Base-by-base conservation (phyloP, 2,888 invertebrate species). In the Lydus trimaculatus region DNA sequence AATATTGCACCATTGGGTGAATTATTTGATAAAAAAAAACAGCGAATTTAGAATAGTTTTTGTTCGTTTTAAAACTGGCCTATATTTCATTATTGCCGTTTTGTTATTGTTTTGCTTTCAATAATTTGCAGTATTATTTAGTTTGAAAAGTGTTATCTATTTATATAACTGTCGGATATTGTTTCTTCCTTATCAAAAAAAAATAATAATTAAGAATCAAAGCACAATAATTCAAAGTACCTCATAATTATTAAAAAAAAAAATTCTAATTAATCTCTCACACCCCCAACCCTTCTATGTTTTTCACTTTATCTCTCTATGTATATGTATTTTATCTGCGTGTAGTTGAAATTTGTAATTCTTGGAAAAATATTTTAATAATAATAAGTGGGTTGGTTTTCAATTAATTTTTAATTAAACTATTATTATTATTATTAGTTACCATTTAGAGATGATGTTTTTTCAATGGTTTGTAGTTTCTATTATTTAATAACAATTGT, bases 1-100 rank as follows among this genome's bases (percentile, higher is more conserved):
- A 72, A 73, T 77, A 78, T 75, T 81, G 82, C 82, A 6, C 43
- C n/a, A 84, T 82, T 83, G 83, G 83, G 83, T 83, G 78, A 76
- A 28, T 74, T 74, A 72, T 73, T 74, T 70, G 73, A 74, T 74
- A 58, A 61, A 62, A 61, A 62, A 66, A 77, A 77, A 82, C 82
- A 83, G 82, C 82, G 82, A 82, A 83, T 75, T n/a, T 82, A 81
- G 79, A 74, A 70, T 79, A 79, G 78, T 76, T 43, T 58, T 36
- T 36, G 8, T 69, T 72, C 52, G 62, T 71, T 67, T 66, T 67
- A 75, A 76, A 74, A 76, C 77, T 78, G 75, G 76, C 75, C 74
- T 75, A 75, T 68, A 28, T 31, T 31, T 31, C 9, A 3, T 2
- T 15, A 13, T 36, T 15, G 28, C 28, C 28, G 4, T 28, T 28